These are phyloP conservation scores for Crotalus helleri DNA, from an alignment of 2,113 vertebrate species.

Conservation along the genomic window DNA sequence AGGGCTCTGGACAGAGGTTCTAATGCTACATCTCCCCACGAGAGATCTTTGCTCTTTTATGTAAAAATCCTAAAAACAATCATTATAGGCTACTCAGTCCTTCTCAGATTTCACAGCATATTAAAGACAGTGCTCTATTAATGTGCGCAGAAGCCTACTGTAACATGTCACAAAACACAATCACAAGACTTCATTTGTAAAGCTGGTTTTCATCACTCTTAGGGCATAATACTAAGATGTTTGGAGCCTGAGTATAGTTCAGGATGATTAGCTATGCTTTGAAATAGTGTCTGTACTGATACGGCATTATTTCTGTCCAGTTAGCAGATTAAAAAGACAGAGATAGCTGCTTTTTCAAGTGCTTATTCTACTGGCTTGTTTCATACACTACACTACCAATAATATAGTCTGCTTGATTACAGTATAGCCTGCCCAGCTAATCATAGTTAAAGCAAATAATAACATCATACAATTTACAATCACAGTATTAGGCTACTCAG, in stretches of 20 bases:
- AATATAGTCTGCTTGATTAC: background rate
- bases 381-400: background rate
- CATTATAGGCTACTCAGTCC: background rate
- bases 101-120: background rate
- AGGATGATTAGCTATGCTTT: background rate
- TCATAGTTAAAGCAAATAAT: background rate
- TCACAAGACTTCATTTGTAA: background rate
- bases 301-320: background rate
- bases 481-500: background rate
- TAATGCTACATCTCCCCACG: background rate
- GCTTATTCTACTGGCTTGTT: background rate
- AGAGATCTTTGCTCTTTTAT: background rate
- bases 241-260: background rate
- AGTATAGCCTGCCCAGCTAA: background rate
- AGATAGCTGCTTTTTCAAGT: background rate
- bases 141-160: background rate
- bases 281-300: background rate
- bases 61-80: background rate
- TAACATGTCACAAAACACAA: background rate
- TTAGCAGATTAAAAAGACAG: background rate
- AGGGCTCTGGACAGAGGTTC: background rate
- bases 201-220: background rate
- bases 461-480: background rate
- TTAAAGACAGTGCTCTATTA: background rate
- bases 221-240: background rate